Evolutionary conservation across 1,140 invertebrate genomes (phyloP), one percentile per base, ranked within the genome.

Genomic region (Myzus persicae): DNA sequence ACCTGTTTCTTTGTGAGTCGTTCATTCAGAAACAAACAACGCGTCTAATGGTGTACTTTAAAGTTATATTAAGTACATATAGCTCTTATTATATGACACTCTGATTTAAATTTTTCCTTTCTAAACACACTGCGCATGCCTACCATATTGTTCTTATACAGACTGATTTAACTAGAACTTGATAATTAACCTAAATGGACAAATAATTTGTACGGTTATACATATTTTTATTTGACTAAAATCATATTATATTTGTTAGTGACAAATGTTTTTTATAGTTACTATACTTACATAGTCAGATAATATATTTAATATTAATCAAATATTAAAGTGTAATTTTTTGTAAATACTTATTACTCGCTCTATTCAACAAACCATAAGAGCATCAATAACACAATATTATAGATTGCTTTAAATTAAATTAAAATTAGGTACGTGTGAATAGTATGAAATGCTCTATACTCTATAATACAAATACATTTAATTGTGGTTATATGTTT

Each of bases 1-100:
- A 92, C 90, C 90, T 48, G 90, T 92, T 92, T 92, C 90, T 92
- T 92, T 92, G 90, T 92, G 67, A 40, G 54, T 44, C 38, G 54
- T 90, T 42, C 51, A 90, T 90, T 90, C 89, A 90, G 26, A 88
- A 51, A 88, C 51, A 44, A 90, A 67, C 54, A 67, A 87, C 85
- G 18, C 9, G 1, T 89, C 11, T 89, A 89, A 89, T 51, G 36
- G 46, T 88, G 48, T 26, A 89, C 88, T 89, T 54, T 26, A 54
- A 89, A 89, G 48, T 89, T 51, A 51, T 89, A 89, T 5, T 89
- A 89, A 89, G 88, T 40, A 54, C 36, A 36, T 36, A 76, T 76
- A 54, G 36, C 54, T 38, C 48, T 51, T 89, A 89, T 89, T 89
- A 89, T 38, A 54, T 40, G 46, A 54, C 88, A 54, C 85, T 87